These are phyloP conservation scores for Formica selysi DNA, from an alignment of 1,140 invertebrate species.

Conservation along the genomic window DNA sequence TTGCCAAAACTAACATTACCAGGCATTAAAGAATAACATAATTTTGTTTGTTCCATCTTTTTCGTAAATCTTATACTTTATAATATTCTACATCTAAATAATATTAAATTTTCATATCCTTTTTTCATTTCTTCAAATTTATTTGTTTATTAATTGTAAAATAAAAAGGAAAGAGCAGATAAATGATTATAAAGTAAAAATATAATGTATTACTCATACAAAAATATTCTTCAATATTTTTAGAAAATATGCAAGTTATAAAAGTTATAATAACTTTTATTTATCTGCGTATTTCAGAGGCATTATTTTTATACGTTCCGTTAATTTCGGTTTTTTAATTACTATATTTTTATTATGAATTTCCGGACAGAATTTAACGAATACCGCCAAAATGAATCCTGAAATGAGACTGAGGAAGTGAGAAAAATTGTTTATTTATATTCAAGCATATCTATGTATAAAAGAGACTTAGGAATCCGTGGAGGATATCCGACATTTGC, in stretches of 20 bases:
- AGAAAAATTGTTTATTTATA: constrained; percentile 70
- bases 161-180: not conserved
- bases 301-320: not conserved
- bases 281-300: not conserved
- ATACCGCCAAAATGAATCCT: not conserved
- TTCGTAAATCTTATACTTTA: not conserved
- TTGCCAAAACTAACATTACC: not conserved
- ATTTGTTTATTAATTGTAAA: not conserved
- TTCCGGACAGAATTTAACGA: not conserved
- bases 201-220: not conserved
- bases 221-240: not conserved
- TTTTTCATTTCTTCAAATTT: not conserved
- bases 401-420: not conserved
- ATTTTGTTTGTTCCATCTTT: not conserved
- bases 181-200: not conserved
- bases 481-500: constrained; percentile 63
- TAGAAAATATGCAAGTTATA: not conserved
- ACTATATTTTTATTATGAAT: not conserved
- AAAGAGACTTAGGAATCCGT: constrained; percentile 54
- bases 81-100: not conserved
- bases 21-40: not conserved
- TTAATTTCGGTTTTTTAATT: not conserved
- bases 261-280: not conserved
- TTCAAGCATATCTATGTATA: constrained; percentile 49
- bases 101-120: not conserved